These are phyloP conservation scores for Sciurus vulgaris DNA, from an alignment of 2,797 vertebrate species.

Conservation along the genomic window DNA sequence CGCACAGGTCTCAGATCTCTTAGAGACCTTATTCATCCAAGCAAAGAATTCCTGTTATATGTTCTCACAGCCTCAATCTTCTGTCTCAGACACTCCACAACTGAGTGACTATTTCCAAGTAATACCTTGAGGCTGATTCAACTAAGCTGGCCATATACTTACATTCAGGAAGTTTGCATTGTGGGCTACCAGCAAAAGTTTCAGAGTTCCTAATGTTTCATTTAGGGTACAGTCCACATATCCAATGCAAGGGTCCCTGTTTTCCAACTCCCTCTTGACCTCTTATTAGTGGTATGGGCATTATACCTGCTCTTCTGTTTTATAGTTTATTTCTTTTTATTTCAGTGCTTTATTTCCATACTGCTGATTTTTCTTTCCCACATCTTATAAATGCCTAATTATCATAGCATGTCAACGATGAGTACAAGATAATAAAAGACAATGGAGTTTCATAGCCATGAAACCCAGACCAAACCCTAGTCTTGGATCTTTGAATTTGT, in stretches of 20 bases:
- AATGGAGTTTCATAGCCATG: constrained; percentile 18
- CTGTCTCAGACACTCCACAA: neutral
- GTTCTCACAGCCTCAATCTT: neutral
- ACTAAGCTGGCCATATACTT: neutral
- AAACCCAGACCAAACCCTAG: neutral
- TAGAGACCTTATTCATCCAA: neutral
- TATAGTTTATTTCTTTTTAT: constrained; percentile 1
- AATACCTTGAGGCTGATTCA: constrained; percentile 8
- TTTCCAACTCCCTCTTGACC: neutral
- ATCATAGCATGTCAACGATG: neutral
- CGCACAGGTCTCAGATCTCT: neutral
- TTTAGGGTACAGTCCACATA: neutral
- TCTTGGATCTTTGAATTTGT: constrained; percentile 8
- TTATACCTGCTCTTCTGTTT: constrained; percentile 1
- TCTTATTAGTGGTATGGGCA: neutral
- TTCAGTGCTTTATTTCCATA: constrained; percentile 23
- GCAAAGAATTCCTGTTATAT: neutral
- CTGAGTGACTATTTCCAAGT: neutral
- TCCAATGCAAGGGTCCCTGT: no score
- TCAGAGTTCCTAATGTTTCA: constrained; percentile 16
- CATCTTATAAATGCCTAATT: neutral
- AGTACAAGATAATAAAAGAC: neutral
- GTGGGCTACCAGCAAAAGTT: neutral
- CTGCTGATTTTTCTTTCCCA: neutral
- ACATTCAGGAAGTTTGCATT: neutral